Evolutionary conservation across 2,797 vertebrate genomes (phyloP), one percentile per base, ranked within the genome.

Genomic region (Hipposideros larvatus): DNA sequence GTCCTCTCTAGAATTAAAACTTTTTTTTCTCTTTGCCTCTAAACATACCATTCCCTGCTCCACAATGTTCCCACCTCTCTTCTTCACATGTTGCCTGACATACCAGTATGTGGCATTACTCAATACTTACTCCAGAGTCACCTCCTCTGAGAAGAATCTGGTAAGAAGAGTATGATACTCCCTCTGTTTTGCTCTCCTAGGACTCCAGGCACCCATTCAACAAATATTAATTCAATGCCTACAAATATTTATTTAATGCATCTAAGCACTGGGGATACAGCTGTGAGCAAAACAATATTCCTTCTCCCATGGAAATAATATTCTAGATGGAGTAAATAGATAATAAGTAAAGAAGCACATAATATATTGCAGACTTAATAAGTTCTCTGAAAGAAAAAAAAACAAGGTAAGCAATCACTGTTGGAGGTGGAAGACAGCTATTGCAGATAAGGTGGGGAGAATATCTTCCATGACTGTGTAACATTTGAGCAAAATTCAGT

Each of bases 261-360:
- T 73, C 59, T 59, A 94, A 70, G 70, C 59, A 89, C 9, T 84
- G 71, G 37, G 66, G 19, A 55, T 87, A 66, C 2, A 88, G 21
- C n/a, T 86, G 59, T 61, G 71, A 97, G 90, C 68, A 86, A 95
- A 96, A 86, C 68, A 91, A 57, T 5, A 77, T 31, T 66, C 55
- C 84, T 34, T 5, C 7, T 94, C 73, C 90, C 85, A 48, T 37
- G 48, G 43, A 91, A 41, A 80, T 75, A 92, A 84, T 57, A 94
- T 87, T 94, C 70, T 87, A 80, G 14, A 73, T 73, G 70, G 34
- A 86, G 21, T 48, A 80, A 73, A 71, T 7, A 85, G 14, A 87
- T 43, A 75, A 77, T 90, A 89, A 71, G 57, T 26, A 89, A 91
- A 68, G 73, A 91, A 92, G 41, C 18, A 77, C 26, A 41, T 82